phyloP scores from a whole-genome alignment of 2,113 vertebrate genomes.

The Callionymus lyra region DNA sequence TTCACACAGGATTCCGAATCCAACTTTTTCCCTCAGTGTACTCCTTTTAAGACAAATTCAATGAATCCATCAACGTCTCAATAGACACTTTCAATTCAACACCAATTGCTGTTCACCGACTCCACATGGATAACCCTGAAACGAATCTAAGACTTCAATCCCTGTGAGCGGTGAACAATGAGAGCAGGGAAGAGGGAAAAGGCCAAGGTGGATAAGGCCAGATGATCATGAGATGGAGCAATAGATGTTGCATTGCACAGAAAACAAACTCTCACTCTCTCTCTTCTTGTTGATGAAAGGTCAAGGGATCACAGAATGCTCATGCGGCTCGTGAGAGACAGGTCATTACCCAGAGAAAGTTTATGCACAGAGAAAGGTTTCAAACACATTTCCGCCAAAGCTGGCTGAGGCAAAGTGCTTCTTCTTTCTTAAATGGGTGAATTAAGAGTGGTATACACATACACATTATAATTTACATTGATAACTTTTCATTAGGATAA shows the following conservation, averaged over 20 bases:
- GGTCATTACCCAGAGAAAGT: conserved; percentile 58
- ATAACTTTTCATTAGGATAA: too few relatives aligned
- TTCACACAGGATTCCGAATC: too few relatives aligned
- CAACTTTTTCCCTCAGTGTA: too few relatives aligned
- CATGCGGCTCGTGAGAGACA: conserved; percentile 50
- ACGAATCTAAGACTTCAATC: conserved; percentile 17
- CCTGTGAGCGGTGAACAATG: conserved; percentile 24
- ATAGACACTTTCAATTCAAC: conserved; percentile 19
- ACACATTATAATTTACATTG: too few relatives aligned
- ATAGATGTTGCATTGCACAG: conserved; percentile 29
- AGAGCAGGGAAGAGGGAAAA: conserved; percentile 26
- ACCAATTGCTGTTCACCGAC: conserved; percentile 2
- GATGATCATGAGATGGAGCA: conserved; percentile 37
- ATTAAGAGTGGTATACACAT: too few relatives aligned
- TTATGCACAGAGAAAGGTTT: conserved; percentile 65
- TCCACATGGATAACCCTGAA: conserved; percentile 25
- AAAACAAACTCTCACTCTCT: conserved; percentile 3
- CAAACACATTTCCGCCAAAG: conserved; percentile 30
- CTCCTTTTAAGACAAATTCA: conserved; percentile 7
- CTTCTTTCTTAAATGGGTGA: conserved; percentile 33
- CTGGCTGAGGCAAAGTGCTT: conserved; percentile 48
- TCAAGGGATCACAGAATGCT: conserved; percentile 46
- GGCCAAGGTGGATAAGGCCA: conserved; percentile 13
- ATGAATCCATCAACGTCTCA: conserved; percentile 36
- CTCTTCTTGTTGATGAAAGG: conserved; percentile 53